These are phyloP conservation scores for Ceryle rudis DNA, from an alignment of 2,797 vertebrate species.

Conservation along the genomic window DNA sequence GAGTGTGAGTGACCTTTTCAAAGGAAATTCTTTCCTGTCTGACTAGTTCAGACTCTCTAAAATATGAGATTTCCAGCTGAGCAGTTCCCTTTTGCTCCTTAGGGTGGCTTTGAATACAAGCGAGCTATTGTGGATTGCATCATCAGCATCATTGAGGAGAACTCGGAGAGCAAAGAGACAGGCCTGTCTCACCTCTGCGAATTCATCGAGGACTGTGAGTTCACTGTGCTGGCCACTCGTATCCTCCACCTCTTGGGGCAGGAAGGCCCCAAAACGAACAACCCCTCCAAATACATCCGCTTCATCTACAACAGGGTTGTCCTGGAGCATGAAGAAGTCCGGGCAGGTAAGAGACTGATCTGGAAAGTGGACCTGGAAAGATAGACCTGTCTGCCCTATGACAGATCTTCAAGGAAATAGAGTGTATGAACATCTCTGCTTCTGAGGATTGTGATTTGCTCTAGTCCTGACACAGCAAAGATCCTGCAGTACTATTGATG, in stretches of 20 bases:
- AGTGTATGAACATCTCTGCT: not conserved
- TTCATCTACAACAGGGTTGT: constrained; percentile 87
- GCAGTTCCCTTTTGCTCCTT: not conserved
- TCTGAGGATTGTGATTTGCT: not conserved
- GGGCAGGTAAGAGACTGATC: constrained; percentile 76
- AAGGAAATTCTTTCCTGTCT: not conserved
- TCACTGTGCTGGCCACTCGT: constrained; percentile 84
- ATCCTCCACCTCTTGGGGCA: constrained; percentile 85
- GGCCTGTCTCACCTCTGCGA: constrained; percentile 84
- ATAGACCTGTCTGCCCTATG: not conserved
- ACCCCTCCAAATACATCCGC: constrained; percentile 85
- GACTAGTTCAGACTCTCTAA: not conserved
- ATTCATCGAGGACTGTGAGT: constrained; percentile 86
- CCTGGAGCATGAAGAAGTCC: constrained; percentile 85
- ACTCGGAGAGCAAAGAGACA: constrained; percentile 84
- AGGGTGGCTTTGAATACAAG: constrained; percentile 87
- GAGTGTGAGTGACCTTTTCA: not conserved
- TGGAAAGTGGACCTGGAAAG: not conserved
- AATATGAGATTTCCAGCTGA: constrained; percentile 13
- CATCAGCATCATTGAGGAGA: constrained; percentile 86
- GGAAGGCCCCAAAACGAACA: constrained; percentile 83
- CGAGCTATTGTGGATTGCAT: constrained; percentile 86
- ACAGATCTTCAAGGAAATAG: not conserved
- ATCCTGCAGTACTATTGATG: not conserved
- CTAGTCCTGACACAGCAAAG: not conserved